Evolutionary conservation across 1,140 invertebrate species (phyloP).

Genomic region (Papilio glaucus): DNA sequence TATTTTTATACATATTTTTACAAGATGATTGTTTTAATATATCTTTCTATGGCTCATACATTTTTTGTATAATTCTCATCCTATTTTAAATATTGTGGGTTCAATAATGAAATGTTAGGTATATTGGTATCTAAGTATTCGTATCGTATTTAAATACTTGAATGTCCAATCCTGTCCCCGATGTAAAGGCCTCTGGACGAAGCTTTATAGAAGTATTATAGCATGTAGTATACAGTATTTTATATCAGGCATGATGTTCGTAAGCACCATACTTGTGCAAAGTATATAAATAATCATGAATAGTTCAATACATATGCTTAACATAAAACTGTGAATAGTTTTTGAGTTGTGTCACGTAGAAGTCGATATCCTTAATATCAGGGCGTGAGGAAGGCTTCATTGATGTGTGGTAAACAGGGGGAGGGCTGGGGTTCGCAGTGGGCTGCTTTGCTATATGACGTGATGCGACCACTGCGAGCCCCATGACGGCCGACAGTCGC

Average conservation of each 20-base stretch:
- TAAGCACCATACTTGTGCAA: slow-evolving; percentile 70
- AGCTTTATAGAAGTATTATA: slow-evolving; percentile 47
- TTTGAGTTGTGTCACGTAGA: slow-evolving; percentile 75
- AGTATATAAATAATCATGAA: slow-evolving; percentile 58
- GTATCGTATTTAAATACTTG: slow-evolving; percentile 37
- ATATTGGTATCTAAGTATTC: slow-evolving; percentile 39
- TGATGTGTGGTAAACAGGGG: slow-evolving; percentile 78
- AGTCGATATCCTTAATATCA: slow-evolving; percentile 59
- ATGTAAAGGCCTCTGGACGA: slow-evolving; percentile 56
- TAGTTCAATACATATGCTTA: slow-evolving; percentile 76
- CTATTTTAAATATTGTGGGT: not conserved
- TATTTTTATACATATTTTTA: slow-evolving; percentile 56
- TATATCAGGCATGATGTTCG: slow-evolving; percentile 38
- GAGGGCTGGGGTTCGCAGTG: slow-evolving; percentile 71
- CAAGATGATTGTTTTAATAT: slow-evolving; percentile 44
- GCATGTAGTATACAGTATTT: slow-evolving; percentile 47
- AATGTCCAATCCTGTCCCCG: slow-evolving; percentile 26
- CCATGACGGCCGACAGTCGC: slow-evolving; percentile 33
- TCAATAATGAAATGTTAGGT: not conserved
- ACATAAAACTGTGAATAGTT: slow-evolving; percentile 80
- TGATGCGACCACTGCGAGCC: slow-evolving; percentile 61
- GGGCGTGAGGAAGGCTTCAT: slow-evolving; percentile 72
- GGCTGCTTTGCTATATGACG: slow-evolving; percentile 38
- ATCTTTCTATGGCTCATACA: not conserved
- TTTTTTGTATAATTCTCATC: slow-evolving; percentile 29